Evolutionary conservation across 37 sponge, comb jelly and placozoan genomes (phyloP).

Genomic region (Ephydatia muelleri): DNA sequence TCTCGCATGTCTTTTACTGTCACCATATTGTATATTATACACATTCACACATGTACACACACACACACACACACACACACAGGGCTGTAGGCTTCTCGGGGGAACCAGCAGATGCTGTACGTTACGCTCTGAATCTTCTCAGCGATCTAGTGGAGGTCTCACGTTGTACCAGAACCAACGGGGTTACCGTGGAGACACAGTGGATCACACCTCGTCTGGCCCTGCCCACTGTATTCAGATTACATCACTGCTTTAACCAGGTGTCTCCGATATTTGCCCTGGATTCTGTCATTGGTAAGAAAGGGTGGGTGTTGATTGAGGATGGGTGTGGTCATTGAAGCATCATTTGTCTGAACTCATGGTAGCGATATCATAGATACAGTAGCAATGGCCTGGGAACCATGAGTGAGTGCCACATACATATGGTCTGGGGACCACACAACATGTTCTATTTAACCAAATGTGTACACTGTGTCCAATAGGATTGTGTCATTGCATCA

Average conservation of each 20-base stretch:
- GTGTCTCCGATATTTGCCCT: constrained; percentile 36
- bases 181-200: not conserved
- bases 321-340: not conserved
- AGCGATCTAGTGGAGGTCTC: constrained; percentile 19
- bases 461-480: no score
- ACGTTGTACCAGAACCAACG: not conserved
- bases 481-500: no score
- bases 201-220: constrained; percentile 33
- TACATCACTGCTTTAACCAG: constrained; percentile 64
- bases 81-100: constrained; percentile 62
- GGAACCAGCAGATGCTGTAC: constrained; percentile 47
- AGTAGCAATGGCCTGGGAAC: not conserved
- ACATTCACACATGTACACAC: constrained; percentile 9
- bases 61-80: constrained; percentile 13
- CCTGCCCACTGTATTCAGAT: constrained; percentile 63
- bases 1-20: no score
- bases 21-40: no score
- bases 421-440: no score
- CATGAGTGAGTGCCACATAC: no score
- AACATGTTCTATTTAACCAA: no score
- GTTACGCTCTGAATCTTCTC: constrained; percentile 54
- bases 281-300: constrained; percentile 69
- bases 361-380: no score
- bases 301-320: not conserved
- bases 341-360: no score